A percentile compares a stretch with the other conserved stretches of the same genome.
Evolutionary conservation across 2,888 invertebrate genomes (phyloP).

Genomic region (Dryobota labecula): DNA sequence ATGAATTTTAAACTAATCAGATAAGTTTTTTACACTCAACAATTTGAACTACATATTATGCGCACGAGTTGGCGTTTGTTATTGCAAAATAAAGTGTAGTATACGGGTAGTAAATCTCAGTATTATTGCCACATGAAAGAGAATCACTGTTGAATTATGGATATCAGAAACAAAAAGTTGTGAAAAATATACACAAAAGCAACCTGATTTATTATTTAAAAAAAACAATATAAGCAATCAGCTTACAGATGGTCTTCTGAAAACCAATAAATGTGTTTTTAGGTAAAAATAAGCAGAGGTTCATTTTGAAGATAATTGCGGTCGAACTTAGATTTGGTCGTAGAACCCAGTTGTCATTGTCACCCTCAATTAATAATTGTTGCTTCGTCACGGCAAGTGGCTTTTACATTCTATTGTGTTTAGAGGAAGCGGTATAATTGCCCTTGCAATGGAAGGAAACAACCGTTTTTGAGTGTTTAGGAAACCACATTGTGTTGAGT

Average conservation of each 20-base stretch:
- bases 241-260: neutral
- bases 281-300: neutral
- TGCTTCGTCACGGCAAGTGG: constrained; percentile 75
- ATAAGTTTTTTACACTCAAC: constrained; percentile 8
- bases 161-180: constrained; percentile 1
- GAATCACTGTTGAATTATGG: constrained; percentile 11
- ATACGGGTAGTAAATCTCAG: constrained; percentile 23
- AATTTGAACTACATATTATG: constrained; percentile 3
- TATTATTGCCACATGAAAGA: constrained; percentile 30
- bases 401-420: constrained; percentile 85
- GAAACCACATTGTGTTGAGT: constrained; percentile 72
- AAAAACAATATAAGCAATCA: neutral
- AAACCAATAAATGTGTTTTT: neutral
- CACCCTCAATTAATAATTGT: constrained; percentile 73
- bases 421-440: constrained; percentile 86
- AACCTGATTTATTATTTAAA: constrained; percentile 3
- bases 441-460: constrained; percentile 83
- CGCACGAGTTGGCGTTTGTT: constrained; percentile 15
- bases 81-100: constrained; percentile 34
- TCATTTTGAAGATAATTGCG: constrained; percentile 9
- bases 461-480: constrained; percentile 78
- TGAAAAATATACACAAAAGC: constrained; percentile 10
- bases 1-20: constrained; percentile 14
- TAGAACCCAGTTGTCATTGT: constrained; percentile 64
- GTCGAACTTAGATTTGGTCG: constrained; percentile 38